A percentile compares a stretch with the other conserved stretches of the same genome.
Conservation (phyloP, 2,113 vertebrate genomes). For the Columba janthina region DNA sequence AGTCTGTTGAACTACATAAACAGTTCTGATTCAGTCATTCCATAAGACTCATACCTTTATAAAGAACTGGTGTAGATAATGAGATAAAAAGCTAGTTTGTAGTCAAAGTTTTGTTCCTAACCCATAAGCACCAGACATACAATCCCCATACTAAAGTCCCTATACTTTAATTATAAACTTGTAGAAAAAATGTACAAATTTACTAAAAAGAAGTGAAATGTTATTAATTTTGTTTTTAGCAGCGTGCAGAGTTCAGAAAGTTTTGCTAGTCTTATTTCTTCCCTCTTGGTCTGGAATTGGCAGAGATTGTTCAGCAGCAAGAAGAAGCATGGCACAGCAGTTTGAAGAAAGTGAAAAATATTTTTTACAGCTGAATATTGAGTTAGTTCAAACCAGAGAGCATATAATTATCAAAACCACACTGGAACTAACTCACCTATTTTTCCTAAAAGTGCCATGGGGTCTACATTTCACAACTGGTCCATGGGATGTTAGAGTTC, state of each 20-base stretch:
- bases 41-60: background rate
- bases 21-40: background rate
- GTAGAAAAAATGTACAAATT: background rate
- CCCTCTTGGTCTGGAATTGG: background rate
- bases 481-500: background rate
- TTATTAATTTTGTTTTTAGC: background rate
- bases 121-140: background rate
- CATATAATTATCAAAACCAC: background rate
- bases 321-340: background rate
- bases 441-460: conserved; percentile 34
- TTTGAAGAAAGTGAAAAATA: background rate
- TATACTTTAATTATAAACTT: background rate
- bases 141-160: background rate
- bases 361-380: background rate
- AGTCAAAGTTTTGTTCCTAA: background rate
- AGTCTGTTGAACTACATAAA: background rate
- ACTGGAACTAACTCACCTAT: conserved; percentile 58
- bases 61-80: background rate
- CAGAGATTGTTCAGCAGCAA: background rate
- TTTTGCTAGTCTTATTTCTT: background rate
- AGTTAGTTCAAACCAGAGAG: background rate
- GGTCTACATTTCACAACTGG: conserved; percentile 20
- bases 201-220: background rate
- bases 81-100: background rate
- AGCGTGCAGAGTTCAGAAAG: background rate